Percentiles rank a stretch among this genome's conserved stretches.
These are phyloP conservation scores for Gambelia wislizenii DNA, from an alignment of 2,797 vertebrate species.

Conservation along the genomic window DNA sequence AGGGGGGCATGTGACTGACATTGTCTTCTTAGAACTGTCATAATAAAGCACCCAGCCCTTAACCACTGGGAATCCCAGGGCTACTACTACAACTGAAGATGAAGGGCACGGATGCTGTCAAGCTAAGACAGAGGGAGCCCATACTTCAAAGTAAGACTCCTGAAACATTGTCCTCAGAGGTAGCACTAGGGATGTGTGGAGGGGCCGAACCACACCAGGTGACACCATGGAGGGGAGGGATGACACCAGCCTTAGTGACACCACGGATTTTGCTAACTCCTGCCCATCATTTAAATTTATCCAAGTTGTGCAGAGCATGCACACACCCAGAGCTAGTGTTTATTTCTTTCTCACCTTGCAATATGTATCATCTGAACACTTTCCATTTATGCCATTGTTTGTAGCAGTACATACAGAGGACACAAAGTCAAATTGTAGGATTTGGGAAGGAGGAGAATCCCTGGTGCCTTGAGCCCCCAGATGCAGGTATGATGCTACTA, in stretches of 20 bases:
- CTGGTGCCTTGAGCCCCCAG: not conserved
- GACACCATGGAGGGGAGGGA: no score
- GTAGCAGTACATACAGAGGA: no score
- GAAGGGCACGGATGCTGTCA: not conserved
- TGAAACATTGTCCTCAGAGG: not conserved
- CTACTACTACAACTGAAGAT: not conserved
- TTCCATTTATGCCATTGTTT: not conserved
- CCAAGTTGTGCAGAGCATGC: not conserved
- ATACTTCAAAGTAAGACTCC: not conserved
- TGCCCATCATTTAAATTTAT: not conserved
- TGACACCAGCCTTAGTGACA: no score
- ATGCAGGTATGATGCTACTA: not conserved
- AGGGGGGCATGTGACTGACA: not conserved
- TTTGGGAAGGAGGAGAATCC: not conserved
- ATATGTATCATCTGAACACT: not conserved
- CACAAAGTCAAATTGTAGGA: no score
- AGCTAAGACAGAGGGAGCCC: not conserved
- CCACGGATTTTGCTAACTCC: no score
- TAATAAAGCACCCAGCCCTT: not conserved
- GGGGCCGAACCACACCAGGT: no score
- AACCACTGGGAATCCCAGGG: not conserved
- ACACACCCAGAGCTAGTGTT: not conserved
- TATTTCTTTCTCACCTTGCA: not conserved
- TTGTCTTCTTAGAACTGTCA: constrained; percentile 1
- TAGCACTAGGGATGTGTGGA: no score